Conservation (phyloP, 2,797 vertebrate species). For the Chelidonichthys spinosus region DNA sequence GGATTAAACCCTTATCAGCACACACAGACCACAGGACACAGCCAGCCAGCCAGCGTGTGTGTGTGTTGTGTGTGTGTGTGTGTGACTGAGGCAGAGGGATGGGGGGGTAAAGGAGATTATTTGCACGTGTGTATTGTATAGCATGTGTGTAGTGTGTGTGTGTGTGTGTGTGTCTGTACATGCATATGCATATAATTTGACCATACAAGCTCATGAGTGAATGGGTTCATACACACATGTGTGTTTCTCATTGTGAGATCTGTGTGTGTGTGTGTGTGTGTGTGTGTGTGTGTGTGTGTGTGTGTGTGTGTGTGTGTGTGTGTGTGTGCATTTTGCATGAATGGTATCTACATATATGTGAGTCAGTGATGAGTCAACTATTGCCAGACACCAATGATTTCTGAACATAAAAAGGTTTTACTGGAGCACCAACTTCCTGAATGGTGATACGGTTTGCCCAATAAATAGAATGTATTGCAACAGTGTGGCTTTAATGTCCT, state of each 20-base stretch:
- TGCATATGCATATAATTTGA: constrained; percentile 36
- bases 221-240: constrained; percentile 1
- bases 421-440: neutral
- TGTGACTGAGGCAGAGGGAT: constrained; percentile 15
- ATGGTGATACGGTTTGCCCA: neutral
- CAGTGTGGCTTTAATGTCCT: constrained; percentile 17
- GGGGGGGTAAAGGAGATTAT: constrained; percentile 62
- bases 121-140: constrained; percentile 46
- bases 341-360: constrained; percentile 4
- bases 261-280: neutral
- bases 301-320: neutral
- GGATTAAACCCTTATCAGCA: constrained; percentile 84
- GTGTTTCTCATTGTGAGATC: constrained; percentile 7
- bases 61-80: constrained; percentile 14
- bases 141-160: constrained; percentile 27
- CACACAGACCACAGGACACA: constrained; percentile 82
- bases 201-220: constrained; percentile 16
- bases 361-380: constrained; percentile 23
- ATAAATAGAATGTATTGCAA: neutral
- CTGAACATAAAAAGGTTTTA: constrained; percentile 3
- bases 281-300: constrained; percentile 8
- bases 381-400: constrained; percentile 2
- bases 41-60: constrained; percentile 59
- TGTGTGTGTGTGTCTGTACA: neutral
- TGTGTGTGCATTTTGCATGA: constrained; percentile 12